These are phyloP conservation scores for Trachymyrmex septentrionalis DNA, from an alignment of 1,140 invertebrate genomes.

Conservation along the genomic window DNA sequence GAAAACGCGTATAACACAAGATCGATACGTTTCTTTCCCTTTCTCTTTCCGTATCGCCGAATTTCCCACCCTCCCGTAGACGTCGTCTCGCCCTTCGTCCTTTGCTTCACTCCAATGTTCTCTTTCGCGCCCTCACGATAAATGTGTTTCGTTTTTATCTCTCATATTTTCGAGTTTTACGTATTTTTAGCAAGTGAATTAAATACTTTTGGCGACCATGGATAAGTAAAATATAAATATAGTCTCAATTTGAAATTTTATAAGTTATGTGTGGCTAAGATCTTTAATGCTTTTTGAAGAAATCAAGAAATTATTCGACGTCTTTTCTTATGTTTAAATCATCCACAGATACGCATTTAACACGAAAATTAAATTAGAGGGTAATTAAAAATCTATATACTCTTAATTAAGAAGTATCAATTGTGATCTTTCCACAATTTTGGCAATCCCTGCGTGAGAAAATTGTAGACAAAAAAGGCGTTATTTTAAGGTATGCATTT, in stretches of 20 bases:
- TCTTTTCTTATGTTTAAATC: not conserved
- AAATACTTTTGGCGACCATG: not conserved
- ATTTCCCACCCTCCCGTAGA: slow-evolving; percentile 22
- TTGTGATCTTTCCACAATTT: slow-evolving; percentile 49
- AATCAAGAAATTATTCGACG: not conserved
- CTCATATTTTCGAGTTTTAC: slow-evolving; percentile 69
- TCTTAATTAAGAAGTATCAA: slow-evolving; percentile 7
- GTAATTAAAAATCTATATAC: not conserved
- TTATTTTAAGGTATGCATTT: slow-evolving; percentile 82
- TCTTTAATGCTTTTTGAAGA: not conserved
- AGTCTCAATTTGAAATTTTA: not conserved
- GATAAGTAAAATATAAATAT: slow-evolving; percentile 15
- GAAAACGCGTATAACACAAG: slow-evolving; percentile 70
- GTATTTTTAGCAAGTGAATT: slow-evolving; percentile 64
- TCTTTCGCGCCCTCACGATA: slow-evolving; percentile 32
- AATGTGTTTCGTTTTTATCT: slow-evolving; percentile 65
- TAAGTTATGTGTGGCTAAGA: not conserved
- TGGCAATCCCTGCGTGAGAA: slow-evolving; percentile 34
- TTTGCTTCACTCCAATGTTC: slow-evolving; percentile 50
- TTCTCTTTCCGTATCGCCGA: slow-evolving; percentile 66
- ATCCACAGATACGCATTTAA: not conserved
- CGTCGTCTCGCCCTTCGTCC: slow-evolving; percentile 17
- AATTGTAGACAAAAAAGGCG: slow-evolving; percentile 43
- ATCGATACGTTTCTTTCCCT: slow-evolving; percentile 77
- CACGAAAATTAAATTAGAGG: not conserved